Percentiles rank a stretch among this genome's conserved stretches.
These are phyloP conservation scores for Lerema accius DNA, from an alignment of 1,140 invertebrate species.

Conservation along the genomic window DNA sequence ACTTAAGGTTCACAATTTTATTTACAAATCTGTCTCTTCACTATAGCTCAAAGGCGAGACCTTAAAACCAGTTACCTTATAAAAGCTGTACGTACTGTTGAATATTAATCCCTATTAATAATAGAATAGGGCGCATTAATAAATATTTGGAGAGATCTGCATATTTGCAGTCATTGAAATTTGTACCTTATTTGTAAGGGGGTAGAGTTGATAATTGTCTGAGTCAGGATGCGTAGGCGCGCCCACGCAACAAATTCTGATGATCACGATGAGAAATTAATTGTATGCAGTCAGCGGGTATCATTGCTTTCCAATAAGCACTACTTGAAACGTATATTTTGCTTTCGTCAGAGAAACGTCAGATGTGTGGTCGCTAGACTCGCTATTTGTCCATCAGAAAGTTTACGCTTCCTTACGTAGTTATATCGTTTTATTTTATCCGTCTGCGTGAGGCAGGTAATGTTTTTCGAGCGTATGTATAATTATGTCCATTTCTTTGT, in stretches of 20 bases:
- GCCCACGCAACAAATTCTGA: conserved; percentile 49
- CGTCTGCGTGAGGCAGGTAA: too few species aligned
- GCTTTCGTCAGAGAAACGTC: conserved; percentile 8
- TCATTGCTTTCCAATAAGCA: conserved; percentile 22
- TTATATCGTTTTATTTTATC: too few species aligned
- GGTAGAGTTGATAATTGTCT: conserved; percentile 1
- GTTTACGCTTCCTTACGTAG: too few species aligned
- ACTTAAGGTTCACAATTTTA: too few species aligned
- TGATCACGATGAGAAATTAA: conserved; percentile 51
- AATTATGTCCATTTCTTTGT: too few species aligned
- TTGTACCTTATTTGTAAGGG: neutral
- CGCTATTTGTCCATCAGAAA: too few species aligned
- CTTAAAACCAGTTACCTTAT: too few species aligned
- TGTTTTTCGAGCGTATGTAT: too few species aligned
- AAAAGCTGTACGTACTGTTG: neutral
- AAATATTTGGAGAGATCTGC: conserved; percentile 6
- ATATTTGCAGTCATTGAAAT: conserved; percentile 4
- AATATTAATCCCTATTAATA: conserved; percentile 10
- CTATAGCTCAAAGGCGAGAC: too few species aligned
- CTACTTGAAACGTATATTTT: conserved; percentile 27
- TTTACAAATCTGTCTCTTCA: too few species aligned
- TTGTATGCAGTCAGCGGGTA: conserved; percentile 37
- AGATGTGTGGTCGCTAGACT: too few species aligned
- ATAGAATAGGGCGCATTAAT: neutral
- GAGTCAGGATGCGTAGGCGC: conserved; percentile 33